Conservation (phyloP, 2,113 vertebrate genomes). For the Chascanopsetta lugubris region DNA sequence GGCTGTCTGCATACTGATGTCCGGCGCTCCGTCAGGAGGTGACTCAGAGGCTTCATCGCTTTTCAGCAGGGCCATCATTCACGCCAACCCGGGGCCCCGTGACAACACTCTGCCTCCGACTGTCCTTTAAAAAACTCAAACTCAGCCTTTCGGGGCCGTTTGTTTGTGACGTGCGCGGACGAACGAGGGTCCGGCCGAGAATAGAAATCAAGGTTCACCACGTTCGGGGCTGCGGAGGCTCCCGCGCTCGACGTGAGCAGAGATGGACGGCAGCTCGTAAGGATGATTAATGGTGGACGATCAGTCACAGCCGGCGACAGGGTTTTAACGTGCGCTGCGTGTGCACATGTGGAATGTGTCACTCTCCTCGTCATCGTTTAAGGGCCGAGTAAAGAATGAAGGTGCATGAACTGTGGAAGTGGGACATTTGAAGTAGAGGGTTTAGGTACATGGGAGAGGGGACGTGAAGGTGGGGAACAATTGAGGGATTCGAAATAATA, state of each 20-base stretch:
- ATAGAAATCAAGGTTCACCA: slow-evolving; percentile 6
- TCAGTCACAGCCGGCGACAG: slow-evolving; percentile 16
- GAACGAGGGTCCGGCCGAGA: slow-evolving; percentile 1
- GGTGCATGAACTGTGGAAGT: not conserved
- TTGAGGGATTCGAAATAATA: not conserved
- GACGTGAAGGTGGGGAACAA: not conserved
- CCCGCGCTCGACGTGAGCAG: slow-evolving; percentile 27
- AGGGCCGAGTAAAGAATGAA: not conserved
- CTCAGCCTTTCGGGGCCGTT: not conserved
- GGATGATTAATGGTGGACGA: slow-evolving; percentile 35
- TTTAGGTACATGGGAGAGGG: not conserved
- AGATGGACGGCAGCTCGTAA: slow-evolving; percentile 20
- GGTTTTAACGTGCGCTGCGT: slow-evolving; percentile 3
- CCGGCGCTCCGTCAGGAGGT: slow-evolving; percentile 10
- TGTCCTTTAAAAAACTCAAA: slow-evolving; percentile 17
- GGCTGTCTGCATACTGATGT: slow-evolving; percentile 65
- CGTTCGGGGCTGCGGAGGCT: not conserved
- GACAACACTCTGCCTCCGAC: not conserved
- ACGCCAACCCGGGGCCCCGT: slow-evolving; percentile 1
- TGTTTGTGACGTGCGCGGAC: not conserved
- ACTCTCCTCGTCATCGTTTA: not conserved
- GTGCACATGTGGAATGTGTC: slow-evolving; percentile 2
- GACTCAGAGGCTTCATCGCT: slow-evolving; percentile 16
- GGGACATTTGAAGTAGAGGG: not conserved
- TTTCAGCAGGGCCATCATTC: slow-evolving; percentile 1